A percentile compares a stretch with the other conserved stretches of the same genome.
phyloP scores from a whole-genome alignment of 2,113 vertebrate species.

The Myotis brandtii region DNA sequence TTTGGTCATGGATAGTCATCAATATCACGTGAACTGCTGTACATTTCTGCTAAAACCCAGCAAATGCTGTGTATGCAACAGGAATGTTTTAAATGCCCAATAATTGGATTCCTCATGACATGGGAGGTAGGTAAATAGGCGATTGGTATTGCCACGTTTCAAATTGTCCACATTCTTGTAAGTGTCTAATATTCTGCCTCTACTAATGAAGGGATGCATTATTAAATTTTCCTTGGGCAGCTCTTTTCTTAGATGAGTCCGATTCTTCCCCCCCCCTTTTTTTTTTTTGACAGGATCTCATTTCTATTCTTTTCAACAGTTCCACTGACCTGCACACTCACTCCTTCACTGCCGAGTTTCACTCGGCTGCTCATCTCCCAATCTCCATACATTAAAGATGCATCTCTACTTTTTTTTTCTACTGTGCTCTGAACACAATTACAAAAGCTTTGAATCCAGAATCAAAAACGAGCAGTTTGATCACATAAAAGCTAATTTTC shows the following conservation, averaged over 20 bases:
- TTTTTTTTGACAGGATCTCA: conserved; percentile 50
- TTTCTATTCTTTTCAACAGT: conserved; percentile 60
- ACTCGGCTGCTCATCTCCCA: conserved; percentile 29
- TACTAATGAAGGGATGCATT: not conserved
- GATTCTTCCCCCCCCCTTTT: not conserved
- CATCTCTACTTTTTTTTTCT: conserved; percentile 46
- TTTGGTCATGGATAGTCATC: not conserved
- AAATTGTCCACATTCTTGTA: not conserved
- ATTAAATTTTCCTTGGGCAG: conserved; percentile 24
- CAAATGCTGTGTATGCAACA: not conserved
- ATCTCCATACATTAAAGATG: conserved; percentile 75
- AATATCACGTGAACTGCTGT: not conserved
- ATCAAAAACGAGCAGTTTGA: conserved; percentile 75
- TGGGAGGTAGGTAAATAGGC: not conserved
- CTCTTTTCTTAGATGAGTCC: not conserved
- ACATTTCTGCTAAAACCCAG: not conserved
- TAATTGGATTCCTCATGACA: not conserved
- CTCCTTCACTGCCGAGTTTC: not conserved
- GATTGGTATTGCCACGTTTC: not conserved
- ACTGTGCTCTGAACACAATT: conserved; percentile 75
- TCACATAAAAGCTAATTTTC: conserved; percentile 79
- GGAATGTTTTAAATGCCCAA: not conserved
- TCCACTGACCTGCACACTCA: conserved; percentile 27
- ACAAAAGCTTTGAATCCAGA: conserved; percentile 74
- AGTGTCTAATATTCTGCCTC: conserved; percentile 29